Evolutionary conservation across 2,888 invertebrate genomes (phyloP).

Genomic region (Troides aeacus): DNA sequence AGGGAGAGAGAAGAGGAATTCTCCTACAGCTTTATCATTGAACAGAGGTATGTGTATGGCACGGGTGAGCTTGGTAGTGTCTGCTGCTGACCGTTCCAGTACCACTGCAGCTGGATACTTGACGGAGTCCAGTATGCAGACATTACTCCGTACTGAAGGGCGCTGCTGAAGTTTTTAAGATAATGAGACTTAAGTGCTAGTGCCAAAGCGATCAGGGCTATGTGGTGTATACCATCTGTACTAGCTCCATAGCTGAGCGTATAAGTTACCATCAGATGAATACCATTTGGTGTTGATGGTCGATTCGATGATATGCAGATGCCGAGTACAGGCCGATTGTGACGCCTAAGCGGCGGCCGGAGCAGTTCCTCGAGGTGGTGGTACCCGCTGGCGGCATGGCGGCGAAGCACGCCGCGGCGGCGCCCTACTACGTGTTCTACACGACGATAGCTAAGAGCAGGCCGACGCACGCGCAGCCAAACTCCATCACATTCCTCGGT

Average conservation of each 20-base stretch:
- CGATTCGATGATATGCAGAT: conserved; percentile 39
- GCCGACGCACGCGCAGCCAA: conserved; percentile 82
- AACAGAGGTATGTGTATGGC: neutral
- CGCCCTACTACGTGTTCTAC: conserved; percentile 88
- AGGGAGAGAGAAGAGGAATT: conserved; percentile 26
- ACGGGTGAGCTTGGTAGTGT: too few relatives aligned
- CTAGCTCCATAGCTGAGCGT: too few relatives aligned
- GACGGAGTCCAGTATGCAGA: too few relatives aligned
- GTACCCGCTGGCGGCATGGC: conserved; percentile 82
- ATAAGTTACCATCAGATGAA: too few relatives aligned
- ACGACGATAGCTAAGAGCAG: conserved; percentile 84
- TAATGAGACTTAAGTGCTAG: too few relatives aligned
- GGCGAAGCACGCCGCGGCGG: conserved; percentile 82
- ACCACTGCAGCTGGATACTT: too few relatives aligned
- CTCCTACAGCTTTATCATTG: conserved; percentile 10
- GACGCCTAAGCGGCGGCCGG: conserved; percentile 54
- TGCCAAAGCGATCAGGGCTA: too few relatives aligned
- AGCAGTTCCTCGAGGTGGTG: conserved; percentile 76
- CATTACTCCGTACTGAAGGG: too few relatives aligned
- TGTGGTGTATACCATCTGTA: too few relatives aligned
- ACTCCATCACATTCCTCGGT: conserved; percentile 86
- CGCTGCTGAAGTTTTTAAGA: too few relatives aligned
- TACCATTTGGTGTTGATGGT: too few relatives aligned
- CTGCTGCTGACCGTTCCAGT: too few relatives aligned
- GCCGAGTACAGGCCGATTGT: conserved; percentile 61